These are phyloP conservation scores for Crypturellus tataupa DNA, from an alignment of 2,797 vertebrate species.

Conservation along the genomic window DNA sequence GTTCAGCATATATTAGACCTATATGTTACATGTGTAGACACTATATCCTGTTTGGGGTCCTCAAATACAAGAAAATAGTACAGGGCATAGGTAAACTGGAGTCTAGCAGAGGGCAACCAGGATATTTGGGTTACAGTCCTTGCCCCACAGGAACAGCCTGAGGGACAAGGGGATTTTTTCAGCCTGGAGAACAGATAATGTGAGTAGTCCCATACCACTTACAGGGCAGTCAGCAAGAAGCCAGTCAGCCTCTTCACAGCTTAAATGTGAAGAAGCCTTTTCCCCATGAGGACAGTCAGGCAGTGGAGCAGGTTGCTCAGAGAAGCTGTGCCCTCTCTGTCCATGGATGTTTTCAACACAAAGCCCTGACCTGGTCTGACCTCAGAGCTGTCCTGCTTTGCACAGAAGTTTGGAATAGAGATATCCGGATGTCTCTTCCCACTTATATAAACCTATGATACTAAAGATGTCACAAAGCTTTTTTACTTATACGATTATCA, in stretches of 20 bases:
- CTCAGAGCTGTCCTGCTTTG: background rate
- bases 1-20: background rate
- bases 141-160: background rate
- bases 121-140: background rate
- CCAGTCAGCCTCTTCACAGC: background rate
- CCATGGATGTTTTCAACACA: background rate
- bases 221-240: background rate
- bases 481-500: background rate
- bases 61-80: background rate
- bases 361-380: background rate
- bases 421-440: background rate
- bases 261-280: background rate
- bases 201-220: background rate
- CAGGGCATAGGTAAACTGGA: background rate
- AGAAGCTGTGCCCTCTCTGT: background rate
- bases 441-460: background rate
- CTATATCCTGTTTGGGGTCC: background rate
- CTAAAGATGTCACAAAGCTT: background rate
- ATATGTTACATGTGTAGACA: background rate
- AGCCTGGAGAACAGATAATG: background rate
- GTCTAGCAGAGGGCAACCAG: background rate
- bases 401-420: background rate
- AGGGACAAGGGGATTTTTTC: background rate
- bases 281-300: background rate
- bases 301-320: background rate